A percentile compares a stretch with the other conserved stretches of the same genome.
Conservation (phyloP, 2,113 vertebrate genomes). For the Kryptolebias marmoratus region DNA sequence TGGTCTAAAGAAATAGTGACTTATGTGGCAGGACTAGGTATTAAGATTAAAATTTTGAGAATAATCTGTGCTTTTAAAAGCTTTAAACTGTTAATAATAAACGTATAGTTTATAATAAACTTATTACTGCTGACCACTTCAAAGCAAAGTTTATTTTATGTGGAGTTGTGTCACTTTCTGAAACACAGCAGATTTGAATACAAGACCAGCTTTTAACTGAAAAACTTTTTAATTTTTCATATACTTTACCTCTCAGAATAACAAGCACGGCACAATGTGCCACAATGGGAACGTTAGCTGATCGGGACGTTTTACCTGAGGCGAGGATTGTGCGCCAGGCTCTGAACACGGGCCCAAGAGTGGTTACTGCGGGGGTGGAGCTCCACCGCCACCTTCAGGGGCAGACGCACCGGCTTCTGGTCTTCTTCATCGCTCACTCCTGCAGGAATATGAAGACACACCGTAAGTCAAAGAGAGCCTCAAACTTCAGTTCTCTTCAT, state of each 20-base stretch:
- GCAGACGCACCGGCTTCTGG: conserved; percentile 96
- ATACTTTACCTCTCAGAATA: background rate
- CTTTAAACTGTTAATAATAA: no score
- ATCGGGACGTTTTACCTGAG: conserved; percentile 84
- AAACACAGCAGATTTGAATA: no score
- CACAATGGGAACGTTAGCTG: background rate
- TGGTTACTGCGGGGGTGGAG: conserved; percentile 94
- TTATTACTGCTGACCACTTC: no score
- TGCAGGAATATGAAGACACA: conserved; percentile 53
- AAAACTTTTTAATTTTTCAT: no score
- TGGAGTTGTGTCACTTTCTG: no score
- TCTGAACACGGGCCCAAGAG: conserved; percentile 96
- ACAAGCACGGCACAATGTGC: background rate
- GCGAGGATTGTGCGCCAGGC: conserved; percentile 95
- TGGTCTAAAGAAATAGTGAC: no score
- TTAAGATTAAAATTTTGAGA: no score
- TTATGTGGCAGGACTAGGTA: no score
- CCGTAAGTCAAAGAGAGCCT: background rate
- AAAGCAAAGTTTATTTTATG: no score
- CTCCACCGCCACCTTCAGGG: conserved; percentile 93
- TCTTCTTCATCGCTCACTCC: conserved; percentile 98
- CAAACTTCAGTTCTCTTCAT: background rate
- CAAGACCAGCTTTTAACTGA: no score
- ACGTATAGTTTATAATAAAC: no score
- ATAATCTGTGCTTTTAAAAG: no score